Evolutionary conservation across 2,113 vertebrate genomes (phyloP), one percentile per base, ranked within the genome.

Genomic region (Pogonocichla stellata): DNA sequence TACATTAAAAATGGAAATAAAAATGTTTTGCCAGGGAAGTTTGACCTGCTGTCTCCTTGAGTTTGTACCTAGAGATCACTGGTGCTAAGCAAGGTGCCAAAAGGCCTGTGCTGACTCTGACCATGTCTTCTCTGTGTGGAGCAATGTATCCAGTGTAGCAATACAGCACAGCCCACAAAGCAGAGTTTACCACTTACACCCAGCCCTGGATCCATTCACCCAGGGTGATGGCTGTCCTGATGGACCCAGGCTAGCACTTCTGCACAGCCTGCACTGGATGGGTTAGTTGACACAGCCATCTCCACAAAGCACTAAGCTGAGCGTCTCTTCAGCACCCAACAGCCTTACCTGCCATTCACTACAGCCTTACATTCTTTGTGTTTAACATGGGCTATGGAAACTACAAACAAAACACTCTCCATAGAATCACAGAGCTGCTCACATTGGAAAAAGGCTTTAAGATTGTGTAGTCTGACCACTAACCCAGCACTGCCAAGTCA

Each of bases 61-160:
- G 20, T 17, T 1, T 72, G 5, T 26, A 78, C 0, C 0, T 1
- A 56, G 19, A 62, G 13, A 79, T 28, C 42, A 61, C n/a, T 12
- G 5, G 24, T 24, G 29, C 6, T 18, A 53, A 73, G 25, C 40
- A 45, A 0, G 0, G 6, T 58, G 19, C 13, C 40, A 34, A 80
- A 29, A 80, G 14, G 33, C 43, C 34, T 42, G 19, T 38, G 23
- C 16, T 54, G 54, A 31, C n/a, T n/a, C 75, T 42, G 9, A 54
- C 25, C 16, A 17, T 0, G 0, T 47, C 22, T 66, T 36, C 15
- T 81, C 53, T 28, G 18, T 34, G 5, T 38, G 42, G 24, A 67
- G 34, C 12, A 36, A 17, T 8, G 26, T 2, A 47, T 29, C 19
- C 36, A 80, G 18, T 12, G 19, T 20, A 47, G 53, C 2, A 9